Base-by-base conservation (phyloP, 1,140 invertebrate genomes). In the Nylanderia fulva region DNA sequence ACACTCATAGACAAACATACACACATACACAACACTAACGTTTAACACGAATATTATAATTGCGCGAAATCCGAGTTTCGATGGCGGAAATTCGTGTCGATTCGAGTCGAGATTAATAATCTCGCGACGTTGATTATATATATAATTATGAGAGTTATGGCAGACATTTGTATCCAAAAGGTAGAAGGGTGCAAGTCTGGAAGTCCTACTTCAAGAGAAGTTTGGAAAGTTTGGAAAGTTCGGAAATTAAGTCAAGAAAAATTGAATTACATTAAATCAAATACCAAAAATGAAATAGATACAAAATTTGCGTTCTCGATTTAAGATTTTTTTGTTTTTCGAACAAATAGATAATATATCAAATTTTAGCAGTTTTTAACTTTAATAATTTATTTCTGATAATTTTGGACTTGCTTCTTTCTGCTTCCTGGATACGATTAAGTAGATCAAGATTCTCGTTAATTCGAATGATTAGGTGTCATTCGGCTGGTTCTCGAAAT, bases 391-490 rank as follows among this genome's bases (percentile, higher is more conserved):
- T 48, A 48, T 48, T 48, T 48, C 45, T 15, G 18, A 58, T 42
- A 33, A 27, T 56, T 71, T 0, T 8, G 52, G 13, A 56, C 11
- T 56, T n/a, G 39, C 52, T 45, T 42, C 77, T 18, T 80, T 36
- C 52, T 56, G 39, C 66, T 33, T 71, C 9, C 42, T 36, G 77
- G 24, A 21, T 42, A 29, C 66, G 42, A 5, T 42, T 15, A 15
- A 18, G 52, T 82, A 71, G 66, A 82, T 82, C 77, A 82, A 82
- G 77, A 82, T 82, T 82, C 39, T 82, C 77, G 77, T 82, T 82
- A 82, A 82, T 82, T 82, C 52, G 66, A 71, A 18, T 82, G 52
- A 71, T 71, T 82, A 82, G 77, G 77, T 82, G 66, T 58, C 77
- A 36, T 80, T 80, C 64, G 77, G 77, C 64, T 80, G 77, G 77